phyloP scores from a whole-genome alignment of 2,113 vertebrate genomes.

The Anguilla rostrata region DNA sequence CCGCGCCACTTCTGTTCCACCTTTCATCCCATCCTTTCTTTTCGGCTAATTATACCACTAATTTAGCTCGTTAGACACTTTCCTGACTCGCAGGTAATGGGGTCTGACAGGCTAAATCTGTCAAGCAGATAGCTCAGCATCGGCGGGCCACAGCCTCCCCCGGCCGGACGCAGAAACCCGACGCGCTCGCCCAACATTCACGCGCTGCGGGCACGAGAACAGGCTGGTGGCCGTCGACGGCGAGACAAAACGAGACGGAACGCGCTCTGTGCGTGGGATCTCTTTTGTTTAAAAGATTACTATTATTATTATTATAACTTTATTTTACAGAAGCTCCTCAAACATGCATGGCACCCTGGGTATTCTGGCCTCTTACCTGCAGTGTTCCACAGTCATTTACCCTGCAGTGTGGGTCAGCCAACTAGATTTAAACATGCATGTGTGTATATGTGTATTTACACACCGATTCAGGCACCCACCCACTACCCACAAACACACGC shows the following conservation, averaged over 20 bases:
- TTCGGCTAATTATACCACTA: conserved; percentile 58
- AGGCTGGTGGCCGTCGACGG: no score
- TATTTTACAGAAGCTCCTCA: no score
- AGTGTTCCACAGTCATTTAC: no score
- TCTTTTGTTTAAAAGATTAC: not conserved
- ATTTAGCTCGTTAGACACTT: conserved; percentile 56
- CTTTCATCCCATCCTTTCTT: conserved; percentile 44
- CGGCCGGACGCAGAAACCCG: not conserved
- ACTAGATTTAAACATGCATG: no score
- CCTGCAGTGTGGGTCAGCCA: no score
- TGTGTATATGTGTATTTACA: no score
- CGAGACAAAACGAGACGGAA: not conserved
- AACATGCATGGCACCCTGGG: no score
- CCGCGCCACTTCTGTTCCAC: conserved; percentile 38
- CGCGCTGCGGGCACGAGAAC: not conserved
- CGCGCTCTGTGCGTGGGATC: not conserved
- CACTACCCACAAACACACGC: no score
- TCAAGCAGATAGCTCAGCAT: conserved; percentile 45
- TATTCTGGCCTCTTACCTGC: no score
- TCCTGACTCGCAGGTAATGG: conserved; percentile 55
- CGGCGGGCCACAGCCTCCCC: not conserved
- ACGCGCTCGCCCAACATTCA: not conserved
- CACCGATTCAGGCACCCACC: no score
- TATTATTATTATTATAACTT: no score
- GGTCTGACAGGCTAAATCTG: conserved; percentile 57